Conservation (phyloP, 35 echinoderm and acorn worm genomes). For the Lytechinus pictus region DNA sequence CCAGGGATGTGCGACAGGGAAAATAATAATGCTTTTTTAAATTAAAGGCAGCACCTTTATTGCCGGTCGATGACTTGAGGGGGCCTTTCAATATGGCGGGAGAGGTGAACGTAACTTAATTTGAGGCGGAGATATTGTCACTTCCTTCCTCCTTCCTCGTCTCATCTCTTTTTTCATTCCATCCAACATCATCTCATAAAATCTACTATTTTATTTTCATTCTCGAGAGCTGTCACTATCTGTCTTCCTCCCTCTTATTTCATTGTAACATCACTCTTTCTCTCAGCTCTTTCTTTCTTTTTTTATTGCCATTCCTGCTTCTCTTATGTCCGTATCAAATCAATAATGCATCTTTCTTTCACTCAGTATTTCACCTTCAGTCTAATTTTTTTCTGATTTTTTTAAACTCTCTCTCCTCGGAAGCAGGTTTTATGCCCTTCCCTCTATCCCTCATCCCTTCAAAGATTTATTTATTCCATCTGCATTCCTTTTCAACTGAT, state of each 20-base stretch:
- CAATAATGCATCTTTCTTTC: background rate
- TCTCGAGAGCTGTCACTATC: no score
- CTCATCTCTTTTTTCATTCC: background rate
- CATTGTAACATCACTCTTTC: no score
- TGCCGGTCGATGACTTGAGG: background rate
- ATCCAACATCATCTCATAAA: background rate
- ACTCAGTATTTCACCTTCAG: background rate
- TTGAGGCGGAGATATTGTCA: conserved; percentile 4
- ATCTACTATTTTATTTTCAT: background rate
- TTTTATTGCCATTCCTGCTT: no score
- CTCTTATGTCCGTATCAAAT: no score
- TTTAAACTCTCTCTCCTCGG: background rate
- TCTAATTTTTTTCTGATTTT: background rate
- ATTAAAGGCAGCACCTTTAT: conserved; percentile 12
- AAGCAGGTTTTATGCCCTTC: background rate
- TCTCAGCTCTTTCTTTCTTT: no score
- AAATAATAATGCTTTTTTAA: conserved; percentile 16
- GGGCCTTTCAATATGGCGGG: background rate
- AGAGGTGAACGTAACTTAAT: background rate
- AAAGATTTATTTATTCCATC: no score
- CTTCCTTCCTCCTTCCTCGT: background rate
- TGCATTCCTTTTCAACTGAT: no score
- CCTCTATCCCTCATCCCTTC: background rate
- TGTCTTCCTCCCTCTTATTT: no score
- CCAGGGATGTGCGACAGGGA: background rate